Conservation (phyloP, 2,797 vertebrate genomes). For the Phoeniculus purpureus region DNA sequence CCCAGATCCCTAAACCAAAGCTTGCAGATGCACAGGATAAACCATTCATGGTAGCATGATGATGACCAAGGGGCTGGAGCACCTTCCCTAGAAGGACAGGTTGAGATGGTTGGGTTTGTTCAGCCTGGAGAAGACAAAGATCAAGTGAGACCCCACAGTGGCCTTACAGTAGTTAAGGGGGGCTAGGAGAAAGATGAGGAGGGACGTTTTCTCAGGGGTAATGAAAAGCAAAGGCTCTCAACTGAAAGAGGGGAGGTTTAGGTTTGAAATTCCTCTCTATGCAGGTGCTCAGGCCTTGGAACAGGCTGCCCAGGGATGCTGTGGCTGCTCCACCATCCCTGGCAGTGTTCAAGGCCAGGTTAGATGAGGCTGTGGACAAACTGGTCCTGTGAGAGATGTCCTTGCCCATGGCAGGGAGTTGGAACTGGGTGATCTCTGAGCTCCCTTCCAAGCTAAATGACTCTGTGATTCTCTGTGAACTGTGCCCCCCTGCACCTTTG, state of each 20-base stretch:
- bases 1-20: too few species aligned
- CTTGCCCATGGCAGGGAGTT: too few species aligned
- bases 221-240: background rate
- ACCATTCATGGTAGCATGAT: too few species aligned
- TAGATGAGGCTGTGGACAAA: too few species aligned
- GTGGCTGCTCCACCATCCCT: too few species aligned
- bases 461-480: fast-evolving
- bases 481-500: background rate
- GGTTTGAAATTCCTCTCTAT: background rate
- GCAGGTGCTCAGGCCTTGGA: background rate
- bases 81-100: background rate
- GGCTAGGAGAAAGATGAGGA: background rate
- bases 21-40: too few species aligned
- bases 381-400: too few species aligned
- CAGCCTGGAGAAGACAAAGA: background rate
- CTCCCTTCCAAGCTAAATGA: background rate
- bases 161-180: background rate
- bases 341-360: too few species aligned
- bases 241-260: background rate
- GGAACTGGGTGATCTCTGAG: background rate
- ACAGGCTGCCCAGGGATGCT: too few species aligned
- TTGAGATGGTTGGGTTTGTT: background rate
- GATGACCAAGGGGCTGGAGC: too few species aligned
- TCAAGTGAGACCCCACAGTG: background rate
- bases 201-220: background rate